Conservation (phyloP, 2,797 vertebrate genomes). For the Leptoclinus maculatus region DNA sequence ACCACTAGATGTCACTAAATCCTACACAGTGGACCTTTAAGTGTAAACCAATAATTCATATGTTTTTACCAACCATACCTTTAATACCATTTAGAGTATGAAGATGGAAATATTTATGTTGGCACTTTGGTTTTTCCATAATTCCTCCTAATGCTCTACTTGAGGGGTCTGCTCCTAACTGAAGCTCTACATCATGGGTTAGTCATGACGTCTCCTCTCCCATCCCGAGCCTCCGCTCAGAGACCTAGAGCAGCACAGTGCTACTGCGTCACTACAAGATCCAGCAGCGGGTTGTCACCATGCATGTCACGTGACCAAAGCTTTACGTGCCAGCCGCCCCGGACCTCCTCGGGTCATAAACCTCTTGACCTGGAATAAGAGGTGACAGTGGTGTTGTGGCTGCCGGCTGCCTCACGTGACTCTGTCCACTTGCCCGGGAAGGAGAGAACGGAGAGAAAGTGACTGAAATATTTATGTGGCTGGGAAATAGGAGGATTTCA, state of each 20-base stretch:
- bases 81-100: background rate
- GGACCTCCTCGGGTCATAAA: slow-evolving; percentile 38
- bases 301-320: slow-evolving; percentile 9
- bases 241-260: background rate
- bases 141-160: background rate
- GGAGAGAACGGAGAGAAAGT: slow-evolving; percentile 25
- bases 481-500: slow-evolving; percentile 22
- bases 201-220: background rate
- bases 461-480: slow-evolving; percentile 53
- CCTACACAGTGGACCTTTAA: no score
- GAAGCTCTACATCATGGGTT: background rate
- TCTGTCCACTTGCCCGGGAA: slow-evolving; percentile 9
- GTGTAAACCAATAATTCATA: background rate
- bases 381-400: slow-evolving; percentile 43
- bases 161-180: background rate
- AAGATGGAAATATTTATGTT: background rate
- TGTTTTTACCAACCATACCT: background rate
- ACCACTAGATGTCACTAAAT: no score
- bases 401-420: slow-evolving; percentile 15
- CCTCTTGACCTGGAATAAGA: slow-evolving; percentile 44
- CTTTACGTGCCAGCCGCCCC: background rate
- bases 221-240: background rate
- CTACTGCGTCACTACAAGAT: slow-evolving; percentile 13
- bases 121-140: background rate
- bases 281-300: slow-evolving; percentile 1